Percentiles rank a stretch among this genome's conserved stretches.
Evolutionary conservation across 2,797 vertebrate genomes (phyloP).

Genomic region (Hippoglossus hippoglossus): DNA sequence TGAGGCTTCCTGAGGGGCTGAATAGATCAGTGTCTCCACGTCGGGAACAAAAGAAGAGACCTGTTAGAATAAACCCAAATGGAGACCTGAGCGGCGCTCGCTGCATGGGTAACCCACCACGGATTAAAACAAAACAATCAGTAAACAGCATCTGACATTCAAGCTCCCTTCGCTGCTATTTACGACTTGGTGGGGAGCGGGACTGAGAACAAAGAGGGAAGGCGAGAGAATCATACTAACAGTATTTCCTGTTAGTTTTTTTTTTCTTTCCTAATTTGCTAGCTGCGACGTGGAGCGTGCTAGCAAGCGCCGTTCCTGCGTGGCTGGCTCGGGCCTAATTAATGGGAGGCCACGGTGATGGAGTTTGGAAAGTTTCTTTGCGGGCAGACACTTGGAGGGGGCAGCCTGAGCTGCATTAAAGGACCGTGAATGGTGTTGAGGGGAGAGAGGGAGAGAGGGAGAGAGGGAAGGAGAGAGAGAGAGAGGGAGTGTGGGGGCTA

Average conservation of each 20-base stretch:
- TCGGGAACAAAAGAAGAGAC: conserved; percentile 59
- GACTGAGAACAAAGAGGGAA: conserved; percentile 66
- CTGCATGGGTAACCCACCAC: conserved; percentile 71
- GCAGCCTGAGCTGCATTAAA: conserved; percentile 70
- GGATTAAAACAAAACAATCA: conserved; percentile 75
- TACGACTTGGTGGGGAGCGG: conserved; percentile 60
- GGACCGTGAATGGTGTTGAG: conserved; percentile 73
- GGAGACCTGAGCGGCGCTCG: conserved; percentile 63
- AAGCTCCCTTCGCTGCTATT: conserved; percentile 61
- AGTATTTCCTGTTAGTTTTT: conserved; percentile 60
- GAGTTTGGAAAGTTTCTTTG: conserved; percentile 84
- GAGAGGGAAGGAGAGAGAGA: conserved; percentile 24
- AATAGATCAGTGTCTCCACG: conserved; percentile 46
- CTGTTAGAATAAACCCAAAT: conserved; percentile 59
- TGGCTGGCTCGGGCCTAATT: conserved; percentile 83
- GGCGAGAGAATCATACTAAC: conserved; percentile 65
- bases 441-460: conserved; percentile 50
- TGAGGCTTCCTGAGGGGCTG: conserved; percentile 70
- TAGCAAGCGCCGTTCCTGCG: conserved; percentile 70
- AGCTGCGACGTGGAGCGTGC: conserved; percentile 73
- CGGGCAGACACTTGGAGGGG: conserved; percentile 72
- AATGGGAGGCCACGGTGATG: conserved; percentile 79
- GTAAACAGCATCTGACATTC: conserved; percentile 61
- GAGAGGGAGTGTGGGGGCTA: conserved; percentile 63
- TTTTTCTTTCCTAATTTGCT: conserved; percentile 74